phyloP scores from a whole-genome alignment of 2,113 vertebrate species.

The Ranitomeya imitator region DNA sequence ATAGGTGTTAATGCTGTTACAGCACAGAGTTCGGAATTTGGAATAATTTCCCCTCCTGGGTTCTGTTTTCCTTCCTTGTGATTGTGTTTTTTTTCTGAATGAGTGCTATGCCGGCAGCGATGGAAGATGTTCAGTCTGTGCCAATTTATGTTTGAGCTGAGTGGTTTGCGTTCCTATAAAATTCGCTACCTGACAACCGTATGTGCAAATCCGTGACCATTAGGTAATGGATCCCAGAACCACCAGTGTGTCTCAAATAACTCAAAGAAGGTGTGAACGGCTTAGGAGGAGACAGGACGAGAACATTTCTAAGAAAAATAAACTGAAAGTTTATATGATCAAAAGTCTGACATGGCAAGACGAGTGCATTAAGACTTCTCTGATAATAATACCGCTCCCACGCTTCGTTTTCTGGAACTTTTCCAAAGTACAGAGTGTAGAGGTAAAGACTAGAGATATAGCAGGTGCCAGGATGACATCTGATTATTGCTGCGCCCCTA shows the following conservation, averaged over 20 bases:
- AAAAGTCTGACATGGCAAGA: background rate
- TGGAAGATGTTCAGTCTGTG: background rate
- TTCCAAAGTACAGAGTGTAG: background rate
- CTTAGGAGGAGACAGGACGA: background rate
- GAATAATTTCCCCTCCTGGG: too few relatives aligned
- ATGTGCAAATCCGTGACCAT: background rate
- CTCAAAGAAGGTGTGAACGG: background rate
- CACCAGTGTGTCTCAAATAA: background rate
- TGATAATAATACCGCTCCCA: background rate
- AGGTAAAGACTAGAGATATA: background rate
- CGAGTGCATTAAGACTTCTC: background rate
- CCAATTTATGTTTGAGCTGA: background rate
- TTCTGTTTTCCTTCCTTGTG: too few relatives aligned
- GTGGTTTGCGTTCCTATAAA: background rate
- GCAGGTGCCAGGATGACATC: conserved; percentile 3
- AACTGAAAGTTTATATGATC: background rate
- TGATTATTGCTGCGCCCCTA: background rate
- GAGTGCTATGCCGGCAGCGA: too few relatives aligned
- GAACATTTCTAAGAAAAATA: background rate
- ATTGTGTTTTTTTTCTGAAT: too few relatives aligned
- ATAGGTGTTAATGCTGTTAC: too few relatives aligned
- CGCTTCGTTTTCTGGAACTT: background rate
- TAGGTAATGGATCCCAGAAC: background rate
- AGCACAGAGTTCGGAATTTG: too few relatives aligned
- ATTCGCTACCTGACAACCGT: background rate